Base-by-base conservation (phyloP, 1,140 invertebrate genomes). In the Drosophila jambulina region DNA sequence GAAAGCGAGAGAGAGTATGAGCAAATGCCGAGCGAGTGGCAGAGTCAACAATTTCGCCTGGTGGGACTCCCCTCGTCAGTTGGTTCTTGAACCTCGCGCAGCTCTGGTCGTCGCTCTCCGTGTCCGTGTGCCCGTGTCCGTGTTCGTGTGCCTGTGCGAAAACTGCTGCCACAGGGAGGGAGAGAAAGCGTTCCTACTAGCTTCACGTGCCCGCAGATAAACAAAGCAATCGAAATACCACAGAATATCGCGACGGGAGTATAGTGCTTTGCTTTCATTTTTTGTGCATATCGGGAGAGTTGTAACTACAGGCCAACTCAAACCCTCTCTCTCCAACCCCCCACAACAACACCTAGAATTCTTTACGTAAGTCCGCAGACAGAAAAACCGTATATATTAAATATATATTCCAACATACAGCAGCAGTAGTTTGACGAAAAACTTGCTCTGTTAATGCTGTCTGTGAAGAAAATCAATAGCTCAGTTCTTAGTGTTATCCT, bases 381-480 rank as follows among this genome's bases (percentile, higher is more conserved):
- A 58, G 19, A 32, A 54, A 56, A 43, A 54, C 12, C 36, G 21
- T 5, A 21, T 19, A 25, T 13, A 72, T n/a, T 67, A 29, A 36
- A 29, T 19, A 67, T 45, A 27, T 42, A 25, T 12, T n/a, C 15
- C 21, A 9, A 51, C 27, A n/a, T 10, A 29, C 25, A n/a, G 25
- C 25, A n/a, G 25, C 10, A 19, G n/a, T 42, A 59, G 42, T 59
- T 56, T 43, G 27, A 40, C 46, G 40, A 54, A 53, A 68, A 59
- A 77, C 74, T 72, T 68, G 61, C 36, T 65, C 43, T 49, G 40
- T 4, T 45, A 54, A 49, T 51, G 36, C 34, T 72, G 69, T 72
- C 68, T 72, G 69, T n/a, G 67, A 34, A 87, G 77, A 87, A 87
- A 87, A 87, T 87, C 83, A 83, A 87, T 87, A 87, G 64, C 57